Evolutionary conservation across 2,797 vertebrate species (phyloP).

Genomic region (Pseudomugil gertrudae): DNA sequence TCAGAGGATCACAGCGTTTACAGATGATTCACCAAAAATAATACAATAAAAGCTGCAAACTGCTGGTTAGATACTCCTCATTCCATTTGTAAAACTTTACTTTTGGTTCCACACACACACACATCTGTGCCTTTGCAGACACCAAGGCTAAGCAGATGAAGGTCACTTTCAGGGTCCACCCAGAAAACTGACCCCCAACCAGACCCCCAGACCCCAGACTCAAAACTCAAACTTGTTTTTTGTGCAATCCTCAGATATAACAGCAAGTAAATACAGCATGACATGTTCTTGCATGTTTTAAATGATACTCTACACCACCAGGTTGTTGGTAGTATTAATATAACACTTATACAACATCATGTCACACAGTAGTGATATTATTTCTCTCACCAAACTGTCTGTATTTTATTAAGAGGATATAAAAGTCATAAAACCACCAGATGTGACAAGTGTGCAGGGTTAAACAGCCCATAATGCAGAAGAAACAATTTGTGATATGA

Average conservation of each 20-base stretch:
- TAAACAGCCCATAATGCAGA: not conserved
- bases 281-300: not conserved
- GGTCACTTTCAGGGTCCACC: conserved; percentile 6
- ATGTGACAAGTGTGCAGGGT: not conserved
- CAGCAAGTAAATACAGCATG: not conserved
- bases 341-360: not conserved
- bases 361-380: not conserved
- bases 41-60: conserved; percentile 24
- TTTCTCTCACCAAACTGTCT: not conserved
- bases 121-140: not conserved
- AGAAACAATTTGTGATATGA: not conserved
- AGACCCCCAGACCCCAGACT: too few species aligned
- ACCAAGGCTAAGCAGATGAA: conserved; percentile 22
- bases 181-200: not conserved
- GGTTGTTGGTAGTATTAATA: not conserved
- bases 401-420: not conserved
- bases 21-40: conserved; percentile 59
- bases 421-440: not conserved
- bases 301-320: not conserved
- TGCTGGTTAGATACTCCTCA: conserved; percentile 40
- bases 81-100: conserved; percentile 35
- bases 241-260: not conserved
- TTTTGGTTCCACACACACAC: conserved; percentile 12
- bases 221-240: too few species aligned
- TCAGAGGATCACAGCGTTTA: conserved; percentile 30